Percentiles rank a stretch among this genome's conserved stretches.
Conservation (phyloP, 2,113 vertebrate genomes). For the Pholis gunnellus region DNA sequence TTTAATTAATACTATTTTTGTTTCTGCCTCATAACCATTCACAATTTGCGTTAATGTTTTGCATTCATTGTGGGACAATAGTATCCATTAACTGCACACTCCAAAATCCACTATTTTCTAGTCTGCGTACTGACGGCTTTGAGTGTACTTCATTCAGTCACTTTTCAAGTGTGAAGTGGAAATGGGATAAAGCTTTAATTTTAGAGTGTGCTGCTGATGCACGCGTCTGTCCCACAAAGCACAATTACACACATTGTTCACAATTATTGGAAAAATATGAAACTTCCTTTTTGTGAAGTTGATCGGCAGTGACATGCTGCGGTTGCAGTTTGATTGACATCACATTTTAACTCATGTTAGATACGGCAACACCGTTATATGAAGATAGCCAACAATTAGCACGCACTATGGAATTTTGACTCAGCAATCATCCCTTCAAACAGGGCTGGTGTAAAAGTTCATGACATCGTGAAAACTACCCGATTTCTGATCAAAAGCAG, state of each 20-base stretch:
- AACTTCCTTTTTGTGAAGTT: constrained; percentile 7
- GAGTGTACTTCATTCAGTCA: constrained; percentile 15
- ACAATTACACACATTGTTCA: not conserved
- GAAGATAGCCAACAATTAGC: not conserved
- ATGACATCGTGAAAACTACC: not conserved
- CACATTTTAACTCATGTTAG: not conserved
- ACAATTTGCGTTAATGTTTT: constrained; percentile 3
- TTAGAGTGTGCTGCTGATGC: not conserved
- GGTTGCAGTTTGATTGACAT: constrained; percentile 14
- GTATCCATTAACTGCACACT: constrained; percentile 22
- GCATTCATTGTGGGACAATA: constrained; percentile 9
- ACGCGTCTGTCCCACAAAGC: constrained; percentile 19
- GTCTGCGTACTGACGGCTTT: not conserved
- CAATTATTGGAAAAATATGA: not conserved
- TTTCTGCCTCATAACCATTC: not conserved
- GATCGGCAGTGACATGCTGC: not conserved
- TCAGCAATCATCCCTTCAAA: not conserved
- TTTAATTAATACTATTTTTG: not conserved
- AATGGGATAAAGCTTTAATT: constrained; percentile 15
- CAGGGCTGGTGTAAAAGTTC: not conserved
- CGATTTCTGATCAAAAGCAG: constrained; percentile 24
- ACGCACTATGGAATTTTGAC: not conserved
- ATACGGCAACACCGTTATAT: not conserved
- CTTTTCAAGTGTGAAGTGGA: constrained; percentile 24
- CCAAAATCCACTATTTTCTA: constrained; percentile 9